These are phyloP conservation scores for Drosophila barbarae DNA, from an alignment of 2,888 invertebrate species.

Conservation along the genomic window DNA sequence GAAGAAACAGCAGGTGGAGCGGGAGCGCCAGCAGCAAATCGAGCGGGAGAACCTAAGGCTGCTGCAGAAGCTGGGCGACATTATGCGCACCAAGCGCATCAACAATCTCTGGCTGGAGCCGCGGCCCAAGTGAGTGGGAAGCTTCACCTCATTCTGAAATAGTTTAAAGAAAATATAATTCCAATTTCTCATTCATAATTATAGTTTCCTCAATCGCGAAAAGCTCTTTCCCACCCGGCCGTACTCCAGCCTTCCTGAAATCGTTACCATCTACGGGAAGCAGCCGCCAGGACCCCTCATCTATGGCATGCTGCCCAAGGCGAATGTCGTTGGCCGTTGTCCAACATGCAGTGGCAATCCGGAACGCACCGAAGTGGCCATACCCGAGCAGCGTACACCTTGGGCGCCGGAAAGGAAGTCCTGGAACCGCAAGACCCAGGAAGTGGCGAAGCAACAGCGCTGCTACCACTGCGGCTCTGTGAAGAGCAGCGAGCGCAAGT, in stretches of 20 bases:
- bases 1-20: slow-evolving; percentile 86
- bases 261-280: slow-evolving; percentile 66
- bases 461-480: slow-evolving; percentile 67
- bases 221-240: slow-evolving; percentile 75
- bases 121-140: slow-evolving; percentile 80
- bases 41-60: slow-evolving; percentile 85
- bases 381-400: slow-evolving; percentile 78
- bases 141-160: neutral
- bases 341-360: slow-evolving; percentile 76
- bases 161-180: neutral
- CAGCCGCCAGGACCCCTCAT: slow-evolving; percentile 59
- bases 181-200: neutral
- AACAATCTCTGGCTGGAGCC: slow-evolving; percentile 85
- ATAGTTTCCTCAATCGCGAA: slow-evolving; percentile 77
- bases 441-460: slow-evolving; percentile 39
- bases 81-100: slow-evolving; percentile 85
- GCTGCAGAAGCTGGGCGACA: slow-evolving; percentile 84
- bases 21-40: slow-evolving; percentile 84
- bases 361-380: slow-evolving; percentile 71
- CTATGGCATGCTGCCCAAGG: slow-evolving; percentile 59
- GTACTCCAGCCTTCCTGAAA: slow-evolving; percentile 64
- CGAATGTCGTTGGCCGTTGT: slow-evolving; percentile 64
- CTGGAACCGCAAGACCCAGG: slow-evolving; percentile 66
- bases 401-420: slow-evolving; percentile 77
- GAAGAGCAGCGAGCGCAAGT: slow-evolving; percentile 47